Conservation (phyloP, 1,140 invertebrate species). For the Drosophila truncata region DNA sequence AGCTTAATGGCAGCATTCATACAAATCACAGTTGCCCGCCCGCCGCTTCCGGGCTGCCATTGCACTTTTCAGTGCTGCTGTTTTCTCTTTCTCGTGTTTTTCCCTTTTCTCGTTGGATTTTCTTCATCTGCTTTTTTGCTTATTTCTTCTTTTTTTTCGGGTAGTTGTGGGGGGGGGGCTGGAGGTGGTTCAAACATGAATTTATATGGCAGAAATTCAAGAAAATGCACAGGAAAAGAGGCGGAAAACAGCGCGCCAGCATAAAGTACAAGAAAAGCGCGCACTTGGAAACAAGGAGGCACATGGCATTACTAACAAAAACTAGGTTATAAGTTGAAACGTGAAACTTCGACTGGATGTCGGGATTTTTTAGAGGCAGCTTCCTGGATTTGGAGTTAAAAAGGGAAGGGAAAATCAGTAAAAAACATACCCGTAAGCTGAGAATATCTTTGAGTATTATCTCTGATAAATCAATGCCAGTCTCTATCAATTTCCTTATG, state of each 20-base stretch:
- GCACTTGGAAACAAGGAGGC: slow-evolving; percentile 34
- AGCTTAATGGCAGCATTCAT: slow-evolving; percentile 75
- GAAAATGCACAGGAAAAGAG: slow-evolving; percentile 57
- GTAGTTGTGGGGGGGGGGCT: neutral
- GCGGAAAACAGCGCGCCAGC: slow-evolving; percentile 40
- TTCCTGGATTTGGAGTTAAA: neutral
- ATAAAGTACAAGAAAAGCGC: slow-evolving; percentile 70
- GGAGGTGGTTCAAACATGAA: slow-evolving; percentile 47
- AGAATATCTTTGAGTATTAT: neutral
- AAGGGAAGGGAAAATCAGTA: neutral
- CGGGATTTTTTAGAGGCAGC: slow-evolving; percentile 34
- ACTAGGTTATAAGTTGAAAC: slow-evolving; percentile 77
- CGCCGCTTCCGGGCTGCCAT: slow-evolving; percentile 56
- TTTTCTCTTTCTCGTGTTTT: slow-evolving; percentile 43
- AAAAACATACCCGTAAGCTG: slow-evolving; percentile 35
- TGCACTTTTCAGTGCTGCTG: slow-evolving; percentile 69
- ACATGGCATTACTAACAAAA: slow-evolving; percentile 42
- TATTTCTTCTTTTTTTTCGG: slow-evolving; percentile 6
- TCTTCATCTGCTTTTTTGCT: slow-evolving; percentile 25
- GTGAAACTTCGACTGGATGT: slow-evolving; percentile 55
- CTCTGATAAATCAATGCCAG: neutral
- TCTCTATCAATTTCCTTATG: neutral
- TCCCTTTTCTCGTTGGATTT: slow-evolving; percentile 24
- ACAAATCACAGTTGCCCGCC: slow-evolving; percentile 64
- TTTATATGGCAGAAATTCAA: slow-evolving; percentile 69